Base-by-base conservation (phyloP, 2,113 vertebrate genomes). In the Macaca nemestrina region DNA sequence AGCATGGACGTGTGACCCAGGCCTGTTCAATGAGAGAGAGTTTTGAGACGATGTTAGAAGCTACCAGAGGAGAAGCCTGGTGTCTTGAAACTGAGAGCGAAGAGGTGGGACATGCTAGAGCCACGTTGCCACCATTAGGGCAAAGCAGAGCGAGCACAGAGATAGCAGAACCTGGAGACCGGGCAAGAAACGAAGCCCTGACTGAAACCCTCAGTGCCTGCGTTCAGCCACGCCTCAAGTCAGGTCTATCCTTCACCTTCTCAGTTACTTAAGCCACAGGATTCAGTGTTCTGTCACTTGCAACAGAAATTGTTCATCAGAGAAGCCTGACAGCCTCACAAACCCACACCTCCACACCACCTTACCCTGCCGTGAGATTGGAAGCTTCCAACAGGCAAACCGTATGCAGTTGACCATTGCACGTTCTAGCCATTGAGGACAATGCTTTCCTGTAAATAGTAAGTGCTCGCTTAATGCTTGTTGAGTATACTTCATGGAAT, bases 171-270 rank as follows among this genome's bases (percentile, higher is more conserved):
- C 20, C 55, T 25, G 13, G 52, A 40, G 35, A 38, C 32, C 3
- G 59, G 50, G n/a, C 45, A 23, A 45, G 40, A 75, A 30, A 32
- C 5, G 17, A 23, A 25, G 18, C 70, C 16, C 68, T 8, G 35
- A 22, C 23, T 1, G 0, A 1, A n/a, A 1, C 18, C 2, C 5
- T 48, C 18, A 2, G 43, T 3, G 6, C 50, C 76, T 27, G 11
- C 5, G 14, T 30, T 45, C 79, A 70, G 68, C 40, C 73, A 8
- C 1, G 2, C 57, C 78, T 45, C 40, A 83, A 1, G 57, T 23
- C 13, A 52, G 52, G 0, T 14, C 72, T 73, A 18, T 23, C 35
- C 59, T 43, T 82, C 72, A 80, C 5, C 59, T 17, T 67, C 72
- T 72, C 61, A 32, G 61, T 40, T 52, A 61, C 57, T 14, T 64